A percentile compares a stretch with the other conserved stretches of the same genome.
Conservation (phyloP, 2,797 vertebrate species). For the Otolemur crassicaudatus region DNA sequence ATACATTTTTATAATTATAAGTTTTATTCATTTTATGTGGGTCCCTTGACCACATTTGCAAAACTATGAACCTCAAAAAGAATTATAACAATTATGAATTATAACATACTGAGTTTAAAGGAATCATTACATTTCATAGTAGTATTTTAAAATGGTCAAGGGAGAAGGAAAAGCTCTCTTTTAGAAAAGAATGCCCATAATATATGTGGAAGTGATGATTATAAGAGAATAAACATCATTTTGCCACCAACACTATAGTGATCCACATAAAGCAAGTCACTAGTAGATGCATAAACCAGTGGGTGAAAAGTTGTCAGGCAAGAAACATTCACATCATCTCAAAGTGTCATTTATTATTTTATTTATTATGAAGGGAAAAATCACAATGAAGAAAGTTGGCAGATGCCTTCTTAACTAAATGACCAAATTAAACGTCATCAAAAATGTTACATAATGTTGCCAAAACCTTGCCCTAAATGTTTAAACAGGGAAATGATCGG, state of each 20-base stretch:
- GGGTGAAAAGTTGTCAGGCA: not conserved
- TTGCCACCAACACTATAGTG: not conserved
- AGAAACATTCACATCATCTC: not conserved
- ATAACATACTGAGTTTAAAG: conserved; percentile 1
- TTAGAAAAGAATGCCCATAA: not conserved
- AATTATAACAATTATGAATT: not conserved
- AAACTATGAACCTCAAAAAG: conserved; percentile 16
- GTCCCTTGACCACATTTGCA: not conserved
- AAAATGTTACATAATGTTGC: not conserved
- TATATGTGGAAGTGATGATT: not conserved
- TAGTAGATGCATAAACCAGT: not conserved
- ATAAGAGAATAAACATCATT: not conserved
- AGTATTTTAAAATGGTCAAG: not conserved
- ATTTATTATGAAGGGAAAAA: not conserved
- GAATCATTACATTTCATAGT: not conserved
- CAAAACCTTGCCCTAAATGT: not conserved
- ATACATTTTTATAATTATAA: conserved; percentile 16
- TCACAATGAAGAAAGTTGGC: conserved; percentile 17
- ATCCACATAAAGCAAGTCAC: not conserved
- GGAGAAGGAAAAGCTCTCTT: not conserved
- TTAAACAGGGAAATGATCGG: not conserved
- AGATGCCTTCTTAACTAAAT: not conserved
- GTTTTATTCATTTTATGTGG: not conserved
- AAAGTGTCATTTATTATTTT: conserved; percentile 15
- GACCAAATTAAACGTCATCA: not conserved